Evolutionary conservation across 2,888 invertebrate species (phyloP).

Genomic region (Strigamia crassipes): DNA sequence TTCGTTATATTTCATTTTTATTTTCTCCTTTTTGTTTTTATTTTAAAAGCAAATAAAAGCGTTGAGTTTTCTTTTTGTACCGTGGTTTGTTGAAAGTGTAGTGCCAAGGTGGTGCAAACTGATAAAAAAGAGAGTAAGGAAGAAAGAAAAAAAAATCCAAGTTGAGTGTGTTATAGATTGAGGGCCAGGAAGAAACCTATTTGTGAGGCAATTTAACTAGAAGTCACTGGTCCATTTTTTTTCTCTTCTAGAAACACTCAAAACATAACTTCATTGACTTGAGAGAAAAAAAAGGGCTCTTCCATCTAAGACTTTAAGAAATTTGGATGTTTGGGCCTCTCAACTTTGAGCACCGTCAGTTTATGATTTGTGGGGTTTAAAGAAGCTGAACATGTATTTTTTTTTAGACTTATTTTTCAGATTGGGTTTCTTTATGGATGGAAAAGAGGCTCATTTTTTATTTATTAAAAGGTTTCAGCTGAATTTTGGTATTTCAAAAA

Average conservation of each 20-base stretch:
- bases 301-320: not conserved
- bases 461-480: not conserved
- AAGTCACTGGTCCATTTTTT: slow-evolving; percentile 27
- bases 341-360: not conserved
- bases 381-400: not conserved
- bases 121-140: not conserved
- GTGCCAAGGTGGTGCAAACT: slow-evolving; percentile 40
- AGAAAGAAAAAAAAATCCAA: not conserved
- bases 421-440: not conserved
- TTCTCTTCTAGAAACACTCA: slow-evolving; percentile 23
- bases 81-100: slow-evolving; percentile 22
- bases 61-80: not conserved
- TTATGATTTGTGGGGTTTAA: slow-evolving; percentile 3
- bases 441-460: slow-evolving; percentile 13
- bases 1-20: slow-evolving; percentile 3
- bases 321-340: not conserved
- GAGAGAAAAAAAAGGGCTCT: not conserved
- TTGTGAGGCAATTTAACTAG: slow-evolving; percentile 40
- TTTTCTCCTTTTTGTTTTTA: slow-evolving; percentile 1
- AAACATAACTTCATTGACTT: slow-evolving; percentile 40
- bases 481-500: not conserved
- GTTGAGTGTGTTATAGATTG: slow-evolving; percentile 2
- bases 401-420: not conserved
- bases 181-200: slow-evolving; percentile 16
- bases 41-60: slow-evolving; percentile 36